phyloP scores from a whole-genome alignment of 1,140 invertebrate genomes.

The Drosophila cardini region DNA sequence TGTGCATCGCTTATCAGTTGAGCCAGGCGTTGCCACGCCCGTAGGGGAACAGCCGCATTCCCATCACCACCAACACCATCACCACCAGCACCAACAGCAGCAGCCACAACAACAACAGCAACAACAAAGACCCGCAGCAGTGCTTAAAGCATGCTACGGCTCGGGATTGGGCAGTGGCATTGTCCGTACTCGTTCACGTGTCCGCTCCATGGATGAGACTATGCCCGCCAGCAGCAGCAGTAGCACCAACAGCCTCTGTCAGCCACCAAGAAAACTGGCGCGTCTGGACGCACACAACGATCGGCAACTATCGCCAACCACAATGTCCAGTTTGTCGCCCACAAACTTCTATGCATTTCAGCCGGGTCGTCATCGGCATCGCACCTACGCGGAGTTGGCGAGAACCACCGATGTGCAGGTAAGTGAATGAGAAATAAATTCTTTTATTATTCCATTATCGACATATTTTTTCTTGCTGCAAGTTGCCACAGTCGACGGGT shows the following conservation, averaged over 20 bases:
- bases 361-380: constrained; percentile 62
- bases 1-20: constrained; percentile 33
- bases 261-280: constrained; percentile 35
- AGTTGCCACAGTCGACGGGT: constrained; percentile 10
- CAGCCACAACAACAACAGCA: constrained; percentile 19
- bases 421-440: neutral
- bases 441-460: neutral
- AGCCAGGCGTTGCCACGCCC: neutral
- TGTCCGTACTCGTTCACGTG: constrained; percentile 39
- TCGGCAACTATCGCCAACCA: constrained; percentile 1
- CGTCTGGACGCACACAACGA: constrained; percentile 29
- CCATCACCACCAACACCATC: neutral
- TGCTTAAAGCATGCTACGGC: constrained; percentile 3
- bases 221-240: constrained; percentile 18
- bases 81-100: neutral
- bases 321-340: constrained; percentile 49
- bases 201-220: constrained; percentile 52
- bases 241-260: constrained; percentile 8
- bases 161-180: constrained; percentile 16
- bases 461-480: constrained; percentile 1
- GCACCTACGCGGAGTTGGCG: constrained; percentile 56
- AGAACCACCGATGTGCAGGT: constrained; percentile 23
- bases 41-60: neutral
- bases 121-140: constrained; percentile 22
- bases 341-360: constrained; percentile 65